These are phyloP conservation scores for Protomyctophum bolini DNA, from an alignment of 2,113 vertebrate species.

Conservation along the genomic window DNA sequence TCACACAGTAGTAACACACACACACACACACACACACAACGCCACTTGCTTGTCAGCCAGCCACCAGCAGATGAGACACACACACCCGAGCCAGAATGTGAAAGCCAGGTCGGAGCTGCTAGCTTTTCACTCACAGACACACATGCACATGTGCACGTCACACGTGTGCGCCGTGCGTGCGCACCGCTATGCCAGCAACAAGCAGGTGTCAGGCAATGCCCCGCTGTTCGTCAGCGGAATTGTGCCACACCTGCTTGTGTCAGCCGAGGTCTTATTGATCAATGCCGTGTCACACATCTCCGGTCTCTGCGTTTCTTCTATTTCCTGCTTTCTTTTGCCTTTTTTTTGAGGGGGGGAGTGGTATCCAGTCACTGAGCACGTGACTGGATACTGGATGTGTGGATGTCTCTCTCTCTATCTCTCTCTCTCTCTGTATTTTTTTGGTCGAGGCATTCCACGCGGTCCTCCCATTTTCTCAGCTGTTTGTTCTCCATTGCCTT, in stretches of 20 bases:
- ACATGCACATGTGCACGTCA: background rate
- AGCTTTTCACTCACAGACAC: background rate
- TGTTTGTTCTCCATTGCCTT: constrained; percentile 67
- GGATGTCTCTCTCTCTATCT: constrained; percentile 38
- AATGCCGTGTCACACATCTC: constrained; percentile 47
- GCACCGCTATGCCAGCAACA: background rate
- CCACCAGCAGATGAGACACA: constrained; percentile 1
- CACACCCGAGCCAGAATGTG: constrained; percentile 9
- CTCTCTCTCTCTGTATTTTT: too few species aligned
- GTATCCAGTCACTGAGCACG: too few species aligned
- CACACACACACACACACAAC: too few species aligned
- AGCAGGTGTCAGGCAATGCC: constrained; percentile 15
- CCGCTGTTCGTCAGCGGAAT: constrained; percentile 18
- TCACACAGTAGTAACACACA: too few species aligned
- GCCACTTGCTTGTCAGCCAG: constrained; percentile 32
- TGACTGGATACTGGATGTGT: too few species aligned
- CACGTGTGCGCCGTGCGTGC: too few species aligned
- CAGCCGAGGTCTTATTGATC: constrained; percentile 50
- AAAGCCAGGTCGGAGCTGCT: constrained; percentile 38
- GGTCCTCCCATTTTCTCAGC: constrained; percentile 53
- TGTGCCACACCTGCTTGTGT: constrained; percentile 39
- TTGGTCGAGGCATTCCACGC: constrained; percentile 58
- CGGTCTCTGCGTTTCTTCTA: constrained; percentile 26
- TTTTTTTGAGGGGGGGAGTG: too few species aligned
- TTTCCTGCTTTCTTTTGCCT: background rate